These are phyloP conservation scores for Ennomos erosarius DNA, from an alignment of 2,888 invertebrate genomes.

Conservation along the genomic window DNA sequence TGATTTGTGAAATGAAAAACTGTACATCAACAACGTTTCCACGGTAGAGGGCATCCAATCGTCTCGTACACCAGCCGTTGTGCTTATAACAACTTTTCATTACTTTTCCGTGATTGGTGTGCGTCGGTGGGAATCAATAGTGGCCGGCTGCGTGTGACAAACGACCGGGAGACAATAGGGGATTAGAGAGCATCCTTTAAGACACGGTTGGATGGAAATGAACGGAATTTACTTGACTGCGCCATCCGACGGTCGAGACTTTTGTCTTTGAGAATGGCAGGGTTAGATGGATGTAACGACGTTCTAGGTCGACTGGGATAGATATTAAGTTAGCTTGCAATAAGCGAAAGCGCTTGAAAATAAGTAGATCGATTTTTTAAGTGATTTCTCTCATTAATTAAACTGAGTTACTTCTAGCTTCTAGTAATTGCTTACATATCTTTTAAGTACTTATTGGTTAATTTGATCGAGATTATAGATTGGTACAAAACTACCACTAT, in stretches of 20 bases:
- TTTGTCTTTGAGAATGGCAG: constrained; percentile 15
- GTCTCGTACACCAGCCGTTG: constrained; percentile 20
- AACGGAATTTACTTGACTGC: constrained; percentile 23
- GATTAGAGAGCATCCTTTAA: constrained; percentile 32
- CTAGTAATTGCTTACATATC: no score
- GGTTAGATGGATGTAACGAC: constrained; percentile 13
- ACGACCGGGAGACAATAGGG: constrained; percentile 38
- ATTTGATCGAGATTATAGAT: no score
- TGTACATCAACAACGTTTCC: constrained; percentile 46
- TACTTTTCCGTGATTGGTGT: constrained; percentile 31
- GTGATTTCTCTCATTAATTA: no score
- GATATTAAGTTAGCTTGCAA: neutral
- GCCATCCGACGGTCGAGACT: constrained; percentile 13
- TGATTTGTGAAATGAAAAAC: constrained; percentile 56
- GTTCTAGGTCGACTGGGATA: constrained; percentile 3
- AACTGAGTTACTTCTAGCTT: no score
- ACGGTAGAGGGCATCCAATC: constrained; percentile 55
- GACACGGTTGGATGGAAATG: constrained; percentile 25
- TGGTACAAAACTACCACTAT: no score
- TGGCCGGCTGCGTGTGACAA: constrained; percentile 46
- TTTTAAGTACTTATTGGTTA: no score
- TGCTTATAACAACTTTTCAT: constrained; percentile 30
- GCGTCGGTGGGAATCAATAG: constrained; percentile 45
- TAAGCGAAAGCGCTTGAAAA: no score
- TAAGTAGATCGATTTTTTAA: no score